Evolutionary conservation across 2,888 invertebrate species (phyloP), one percentile per base, ranked within the genome.

Genomic region (Notocelia uddmanniana): DNA sequence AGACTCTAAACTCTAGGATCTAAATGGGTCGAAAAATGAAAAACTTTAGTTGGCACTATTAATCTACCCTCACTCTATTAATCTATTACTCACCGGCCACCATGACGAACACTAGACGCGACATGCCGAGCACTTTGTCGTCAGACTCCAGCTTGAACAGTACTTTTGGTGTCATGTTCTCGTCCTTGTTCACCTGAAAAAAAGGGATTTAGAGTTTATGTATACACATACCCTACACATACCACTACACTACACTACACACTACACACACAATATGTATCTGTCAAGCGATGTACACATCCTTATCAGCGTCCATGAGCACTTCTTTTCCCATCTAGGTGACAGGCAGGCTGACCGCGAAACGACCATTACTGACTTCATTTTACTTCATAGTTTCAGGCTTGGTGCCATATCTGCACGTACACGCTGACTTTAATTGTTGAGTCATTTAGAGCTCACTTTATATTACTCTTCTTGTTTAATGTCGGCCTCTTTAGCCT

Each of bases 91-190:
- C 82, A 95, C 97, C 97, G 76, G 96, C 94, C 11, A 97, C 83
- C 81, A 97, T 94, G 41, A 97, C 95, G 84, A 98, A 98, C 1
- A 96, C 94, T 23, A 97, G 91, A 34, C 97, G 91, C 0, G 97
- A 97, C 91, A 98, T 89, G 0, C 97, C 97, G 77, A 96, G 90
- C 18, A 97, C 95, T 73, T 92, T 94, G 76, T 96, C 96, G 79
- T 97, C 96, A 13, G 92, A 91, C 58, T 94, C 94, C 68, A 98
- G 83, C 76, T 96, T 96, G 77, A 97, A 95, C 75, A 97, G 90
- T 0, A 97, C 90, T 69, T 95, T 94, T 19, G 94, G 94, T 0
- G 95, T 94, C 54, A 91, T 76, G 63, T 88, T 89, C 0, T 89
- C 89, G 18, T 83, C 80, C 62, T 81, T 83, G 75, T 82, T 89